These are phyloP conservation scores for Drosophila santomea DNA, from an alignment of 1,140 invertebrate species.

Conservation along the genomic window DNA sequence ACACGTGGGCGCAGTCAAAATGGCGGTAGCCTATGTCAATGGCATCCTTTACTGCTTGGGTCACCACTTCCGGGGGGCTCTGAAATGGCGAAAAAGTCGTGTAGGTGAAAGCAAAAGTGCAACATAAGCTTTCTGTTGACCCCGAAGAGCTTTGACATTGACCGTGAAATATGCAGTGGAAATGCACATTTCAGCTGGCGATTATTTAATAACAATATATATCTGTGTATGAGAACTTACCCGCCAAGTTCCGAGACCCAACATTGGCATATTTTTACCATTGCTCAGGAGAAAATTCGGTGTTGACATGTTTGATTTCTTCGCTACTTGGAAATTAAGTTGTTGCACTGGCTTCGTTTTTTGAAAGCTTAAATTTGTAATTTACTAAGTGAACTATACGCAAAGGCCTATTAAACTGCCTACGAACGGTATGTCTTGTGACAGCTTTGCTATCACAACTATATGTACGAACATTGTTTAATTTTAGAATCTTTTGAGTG, in stretches of 20 bases:
- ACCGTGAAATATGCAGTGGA: conserved; percentile 28
- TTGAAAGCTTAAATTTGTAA: conserved; percentile 26
- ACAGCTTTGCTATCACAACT: conserved; percentile 39
- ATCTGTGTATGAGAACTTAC: conserved; percentile 84
- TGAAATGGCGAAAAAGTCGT: conserved; percentile 74
- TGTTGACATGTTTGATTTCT: conserved; percentile 49
- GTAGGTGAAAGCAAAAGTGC: conserved; percentile 14
- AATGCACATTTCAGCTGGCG: neutral
- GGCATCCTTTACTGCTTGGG: conserved; percentile 90
- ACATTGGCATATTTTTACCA: conserved; percentile 88
- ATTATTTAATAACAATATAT: conserved; percentile 51
- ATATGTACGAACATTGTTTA: conserved; percentile 53
- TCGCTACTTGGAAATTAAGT: neutral
- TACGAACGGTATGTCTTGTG: conserved; percentile 50
- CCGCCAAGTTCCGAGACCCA: conserved; percentile 93
- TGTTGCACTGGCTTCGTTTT: neutral
- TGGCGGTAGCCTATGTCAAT: conserved; percentile 92
- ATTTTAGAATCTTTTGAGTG: conserved; percentile 62
- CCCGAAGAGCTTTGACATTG: conserved; percentile 42
- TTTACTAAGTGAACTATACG: conserved; percentile 48
- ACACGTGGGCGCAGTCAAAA: conserved; percentile 92
- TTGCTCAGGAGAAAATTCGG: conserved; percentile 88
- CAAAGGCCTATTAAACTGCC: conserved; percentile 48
- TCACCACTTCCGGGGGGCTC: conserved; percentile 90
- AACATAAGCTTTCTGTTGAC: conserved; percentile 37